Base-by-base conservation (phyloP, 2,888 invertebrate genomes). In the Hirtodrosophila alboralis region DNA sequence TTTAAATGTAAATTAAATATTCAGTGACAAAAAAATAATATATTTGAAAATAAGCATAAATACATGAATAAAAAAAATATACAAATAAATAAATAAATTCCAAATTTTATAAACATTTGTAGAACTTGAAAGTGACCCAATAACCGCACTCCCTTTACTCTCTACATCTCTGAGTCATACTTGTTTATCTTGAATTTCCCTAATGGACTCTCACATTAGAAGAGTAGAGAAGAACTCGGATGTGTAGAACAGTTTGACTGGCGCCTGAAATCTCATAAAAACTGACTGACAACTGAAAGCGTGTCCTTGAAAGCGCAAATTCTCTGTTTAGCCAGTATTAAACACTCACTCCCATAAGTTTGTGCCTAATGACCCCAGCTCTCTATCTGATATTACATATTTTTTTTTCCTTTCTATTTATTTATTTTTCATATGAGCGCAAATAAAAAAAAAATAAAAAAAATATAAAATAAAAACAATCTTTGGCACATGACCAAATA, bases 401-500 rank as follows among this genome's bases (percentile, higher is more conserved):
- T 18, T 26, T 59, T 27, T 40, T 40, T 30, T 37, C 7, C 31
- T 28, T 36, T 36, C 43, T 56, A 40, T 48, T 49, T 56, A 30
- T 49, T 49, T 51, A 8, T 34, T 33, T 49, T 34, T 34, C 18
- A 30, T 47, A 36, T 49, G 47, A 36, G 48, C 63, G n/a, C n/a
- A n/a, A n/a, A n/a, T n/a, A n/a, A n/a, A n/a, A n/a, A n/a, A n/a
- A n/a, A n/a, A n/a, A n/a, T n/a, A n/a, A n/a, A n/a, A n/a, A n/a
- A n/a, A n/a, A n/a, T n/a, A n/a, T n/a, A n/a, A n/a, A n/a, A n/a
- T n/a, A n/a, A n/a, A 45, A 45, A 48, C 47, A 51, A 49, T 59
- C 59, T 57, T 13, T 62, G 65, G 65, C 69, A 66, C 58, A 70
- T 60, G 56, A 74, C 54, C 62, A 72, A 71, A 60, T 51, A 52